Conservation (phyloP, 2,888 invertebrate genomes). For the Tholera decimalis region DNA sequence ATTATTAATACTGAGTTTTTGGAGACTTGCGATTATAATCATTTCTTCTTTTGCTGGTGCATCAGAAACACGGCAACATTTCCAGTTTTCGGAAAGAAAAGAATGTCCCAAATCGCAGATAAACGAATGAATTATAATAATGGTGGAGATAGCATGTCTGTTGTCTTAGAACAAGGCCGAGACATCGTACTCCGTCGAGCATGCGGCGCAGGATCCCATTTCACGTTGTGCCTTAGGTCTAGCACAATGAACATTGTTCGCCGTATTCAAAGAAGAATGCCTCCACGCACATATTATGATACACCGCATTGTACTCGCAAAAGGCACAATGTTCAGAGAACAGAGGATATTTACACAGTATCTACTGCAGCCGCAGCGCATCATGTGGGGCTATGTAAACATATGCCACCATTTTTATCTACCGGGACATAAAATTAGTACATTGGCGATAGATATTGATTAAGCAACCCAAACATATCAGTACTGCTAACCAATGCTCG, state of each 20-base stretch:
- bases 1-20: constrained; percentile 30
- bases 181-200: constrained; percentile 19
- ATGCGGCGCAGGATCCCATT: constrained; percentile 75
- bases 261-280: constrained; percentile 81
- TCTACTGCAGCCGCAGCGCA: constrained; percentile 1
- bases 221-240: constrained; percentile 73
- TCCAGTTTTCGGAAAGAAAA: constrained; percentile 10
- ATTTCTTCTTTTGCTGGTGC: constrained; percentile 25
- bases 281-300: constrained; percentile 76
- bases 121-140: constrained; percentile 9
- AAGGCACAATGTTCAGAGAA: constrained; percentile 70
- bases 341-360: constrained; percentile 62
- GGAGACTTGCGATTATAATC: not conserved
- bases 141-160: constrained; percentile 17
- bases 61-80: not conserved
- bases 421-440: not conserved
- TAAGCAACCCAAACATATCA: not conserved
- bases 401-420: not conserved
- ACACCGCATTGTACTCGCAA: constrained; percentile 78
- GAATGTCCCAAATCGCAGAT: not conserved
- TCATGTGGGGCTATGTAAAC: not conserved
- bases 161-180: constrained; percentile 28
- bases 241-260: constrained; percentile 87
- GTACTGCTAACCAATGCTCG: not conserved
- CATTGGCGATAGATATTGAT: not conserved